Evolutionary conservation across 2,888 invertebrate species (phyloP), one percentile per base, ranked within the genome.

Genomic region (Chirona hameri): DNA sequence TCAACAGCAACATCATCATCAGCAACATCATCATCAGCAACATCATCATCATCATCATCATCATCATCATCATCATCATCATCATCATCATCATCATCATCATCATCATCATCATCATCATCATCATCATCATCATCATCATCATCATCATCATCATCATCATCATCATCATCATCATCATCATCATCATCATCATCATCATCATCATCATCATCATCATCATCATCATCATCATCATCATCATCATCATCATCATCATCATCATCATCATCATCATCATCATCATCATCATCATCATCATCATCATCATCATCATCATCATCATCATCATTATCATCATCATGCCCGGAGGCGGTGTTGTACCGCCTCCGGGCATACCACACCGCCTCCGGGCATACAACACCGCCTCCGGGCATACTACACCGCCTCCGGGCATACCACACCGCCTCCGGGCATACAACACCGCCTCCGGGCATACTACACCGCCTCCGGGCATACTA

Each of bases 1-100:
- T n/a, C n/a, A n/a, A n/a, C n/a, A n/a, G n/a, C n/a, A n/a, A n/a
- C n/a, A n/a, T n/a, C n/a, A n/a, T n/a, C n/a, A n/a, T n/a, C n/a
- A n/a, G n/a, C n/a, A n/a, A n/a, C n/a, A n/a, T n/a, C n/a, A n/a
- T n/a, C n/a, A n/a, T n/a, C n/a, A n/a, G n/a, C n/a, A n/a, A n/a
- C n/a, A n/a, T n/a, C n/a, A n/a, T n/a, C n/a, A n/a, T n/a, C n/a
- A n/a, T n/a, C n/a, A n/a, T n/a, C n/a, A n/a, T n/a, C n/a, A n/a
- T n/a, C n/a, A n/a, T n/a, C n/a, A n/a, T n/a, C n/a, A 65, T 65
- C 65, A 65, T 65, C 65, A 65, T 65, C 65, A 65, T 65, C 65
- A 65, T 65, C 65, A 65, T 65, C 65, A 65, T 65, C 65, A 65
- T 65, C 65, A 65, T 65, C 65, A n/a, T 65, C 65, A 65, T 65